These are phyloP conservation scores for Drosophila pallidifrons DNA, from an alignment of 1,140 invertebrate genomes.

Conservation along the genomic window DNA sequence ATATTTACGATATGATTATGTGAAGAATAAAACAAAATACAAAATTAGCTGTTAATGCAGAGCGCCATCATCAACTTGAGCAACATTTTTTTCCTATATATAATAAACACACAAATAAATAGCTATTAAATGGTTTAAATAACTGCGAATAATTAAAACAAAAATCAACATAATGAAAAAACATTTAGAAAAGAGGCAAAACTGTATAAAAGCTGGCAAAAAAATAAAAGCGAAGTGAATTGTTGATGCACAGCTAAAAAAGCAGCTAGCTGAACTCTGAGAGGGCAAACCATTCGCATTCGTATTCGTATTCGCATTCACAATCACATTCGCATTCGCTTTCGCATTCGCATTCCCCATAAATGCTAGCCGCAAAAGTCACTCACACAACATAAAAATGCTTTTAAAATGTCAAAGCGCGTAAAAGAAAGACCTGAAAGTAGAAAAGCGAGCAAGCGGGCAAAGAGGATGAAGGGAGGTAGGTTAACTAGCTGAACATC, in stretches of 20 bases:
- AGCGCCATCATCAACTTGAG: constrained; percentile 23
- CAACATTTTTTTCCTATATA: background rate
- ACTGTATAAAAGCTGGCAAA: constrained; percentile 34
- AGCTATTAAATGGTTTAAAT: constrained; percentile 76
- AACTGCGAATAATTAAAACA: constrained; percentile 59
- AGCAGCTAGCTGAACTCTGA: constrained; percentile 24
- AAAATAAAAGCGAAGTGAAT: constrained; percentile 31
- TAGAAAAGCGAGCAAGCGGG: background rate
- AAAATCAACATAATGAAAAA: constrained; percentile 51
- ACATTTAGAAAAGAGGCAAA: constrained; percentile 35
- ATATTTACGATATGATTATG: constrained; percentile 40
- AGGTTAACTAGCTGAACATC: constrained; percentile 22
- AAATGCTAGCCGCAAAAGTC: constrained; percentile 68
- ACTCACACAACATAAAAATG: constrained; percentile 76
- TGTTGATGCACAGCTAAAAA: constrained; percentile 15
- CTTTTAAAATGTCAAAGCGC: constrained; percentile 83
- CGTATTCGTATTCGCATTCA: constrained; percentile 37
- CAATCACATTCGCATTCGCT: constrained; percentile 33
- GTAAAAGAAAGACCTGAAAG: constrained; percentile 56
- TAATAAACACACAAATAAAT: constrained; percentile 75
- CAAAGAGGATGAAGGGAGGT: background rate
- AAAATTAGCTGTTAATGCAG: constrained; percentile 31
- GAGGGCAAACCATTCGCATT: constrained; percentile 55
- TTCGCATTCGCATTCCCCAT: constrained; percentile 4
- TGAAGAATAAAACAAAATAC: background rate